A percentile compares a stretch with the other conserved stretches of the same genome.
Conservation (phyloP, 2,797 vertebrate species). For the Acanthopagrus latus region DNA sequence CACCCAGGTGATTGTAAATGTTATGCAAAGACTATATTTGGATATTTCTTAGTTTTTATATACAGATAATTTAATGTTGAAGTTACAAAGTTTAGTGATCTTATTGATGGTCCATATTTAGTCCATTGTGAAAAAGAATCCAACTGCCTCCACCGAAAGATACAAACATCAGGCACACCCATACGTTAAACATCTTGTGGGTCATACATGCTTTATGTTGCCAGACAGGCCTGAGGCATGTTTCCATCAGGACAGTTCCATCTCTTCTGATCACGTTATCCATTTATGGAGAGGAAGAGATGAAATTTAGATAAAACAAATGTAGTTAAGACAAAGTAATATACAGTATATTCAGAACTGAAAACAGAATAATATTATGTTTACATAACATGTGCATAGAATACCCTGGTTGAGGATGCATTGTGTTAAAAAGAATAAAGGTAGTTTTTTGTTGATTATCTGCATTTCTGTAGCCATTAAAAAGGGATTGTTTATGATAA, state of each 20-base stretch:
- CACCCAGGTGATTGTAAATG: neutral
- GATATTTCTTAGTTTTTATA: neutral
- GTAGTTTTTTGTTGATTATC: neutral
- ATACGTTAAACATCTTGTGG: constrained; percentile 16
- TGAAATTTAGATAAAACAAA: constrained; percentile 57
- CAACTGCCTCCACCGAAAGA: constrained; percentile 1
- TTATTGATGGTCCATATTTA: neutral
- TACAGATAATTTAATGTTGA: neutral
- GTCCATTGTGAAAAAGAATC: constrained; percentile 1
- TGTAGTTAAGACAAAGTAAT: constrained; percentile 27
- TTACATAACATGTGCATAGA: neutral
- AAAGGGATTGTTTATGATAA: neutral
- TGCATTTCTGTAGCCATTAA: neutral
- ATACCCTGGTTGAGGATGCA: neutral
- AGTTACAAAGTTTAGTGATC: neutral
- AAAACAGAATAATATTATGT: constrained; percentile 19
- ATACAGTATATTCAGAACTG: constrained; percentile 1
- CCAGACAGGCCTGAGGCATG: constrained; percentile 34
- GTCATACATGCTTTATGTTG: constrained; percentile 32
- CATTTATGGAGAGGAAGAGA: constrained; percentile 71
- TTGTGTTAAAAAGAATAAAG: neutral
- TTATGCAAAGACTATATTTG: neutral
- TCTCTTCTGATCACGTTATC: constrained; percentile 59
- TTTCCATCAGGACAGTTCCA: constrained; percentile 40
- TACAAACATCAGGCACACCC: neutral